Evolutionary conservation across 2,113 vertebrate genomes (phyloP).

Genomic region (Dolichotis patagonum): DNA sequence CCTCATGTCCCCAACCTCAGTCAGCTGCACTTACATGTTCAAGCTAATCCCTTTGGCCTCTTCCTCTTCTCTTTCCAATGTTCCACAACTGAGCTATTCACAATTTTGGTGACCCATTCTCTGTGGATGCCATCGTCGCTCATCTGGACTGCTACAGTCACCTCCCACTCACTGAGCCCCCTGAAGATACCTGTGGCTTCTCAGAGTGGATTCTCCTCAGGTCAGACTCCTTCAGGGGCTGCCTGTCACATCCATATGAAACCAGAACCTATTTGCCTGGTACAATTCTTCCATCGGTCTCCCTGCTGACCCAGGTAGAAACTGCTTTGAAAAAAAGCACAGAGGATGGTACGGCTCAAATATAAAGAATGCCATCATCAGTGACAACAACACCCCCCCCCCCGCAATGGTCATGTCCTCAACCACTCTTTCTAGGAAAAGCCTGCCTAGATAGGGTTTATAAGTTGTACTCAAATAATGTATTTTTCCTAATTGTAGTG

Average conservation of each 20-base stretch:
- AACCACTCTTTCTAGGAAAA: neutral
- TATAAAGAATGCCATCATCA: neutral
- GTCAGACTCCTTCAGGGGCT: neutral
- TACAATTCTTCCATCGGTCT: neutral
- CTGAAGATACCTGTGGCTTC: fast-evolving
- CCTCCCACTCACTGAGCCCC: neutral
- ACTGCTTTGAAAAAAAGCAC: neutral
- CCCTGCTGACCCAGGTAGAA: neutral
- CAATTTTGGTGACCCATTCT: neutral
- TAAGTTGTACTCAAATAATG: neutral
- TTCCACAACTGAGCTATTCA: neutral
- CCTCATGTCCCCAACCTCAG: neutral
- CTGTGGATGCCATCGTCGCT: neutral
- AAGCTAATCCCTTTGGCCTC: neutral
- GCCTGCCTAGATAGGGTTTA: neutral
- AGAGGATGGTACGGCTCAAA: neutral
- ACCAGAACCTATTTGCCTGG: neutral
- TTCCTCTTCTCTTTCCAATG: neutral
- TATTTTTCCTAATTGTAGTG: neutral
- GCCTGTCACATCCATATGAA: neutral
- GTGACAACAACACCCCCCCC: neutral
- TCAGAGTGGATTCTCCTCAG: neutral
- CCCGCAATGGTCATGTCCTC: neutral
- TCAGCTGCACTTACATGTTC: neutral
- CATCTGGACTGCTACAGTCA: neutral